Percentiles rank a stretch among this genome's conserved stretches.
Conservation (phyloP, 2,797 vertebrate species). For the Xenopus petersii region DNA sequence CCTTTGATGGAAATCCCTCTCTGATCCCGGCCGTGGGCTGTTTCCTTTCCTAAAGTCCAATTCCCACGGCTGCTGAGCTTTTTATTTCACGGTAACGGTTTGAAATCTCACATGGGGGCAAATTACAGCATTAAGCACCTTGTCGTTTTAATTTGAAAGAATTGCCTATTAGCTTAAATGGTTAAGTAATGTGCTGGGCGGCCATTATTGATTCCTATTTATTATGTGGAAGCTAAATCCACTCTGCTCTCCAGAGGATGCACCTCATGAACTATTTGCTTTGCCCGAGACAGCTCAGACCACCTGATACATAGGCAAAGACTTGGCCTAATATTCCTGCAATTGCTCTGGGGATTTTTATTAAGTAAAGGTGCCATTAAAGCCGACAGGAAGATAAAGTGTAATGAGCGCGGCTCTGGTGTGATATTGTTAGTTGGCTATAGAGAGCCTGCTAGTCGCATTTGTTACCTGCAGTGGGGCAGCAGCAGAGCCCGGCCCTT, state of each 20-base stretch:
- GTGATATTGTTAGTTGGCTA: constrained; percentile 64
- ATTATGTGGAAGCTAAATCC: constrained; percentile 64
- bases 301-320: constrained; percentile 74
- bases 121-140: constrained; percentile 68
- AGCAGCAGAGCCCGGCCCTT: constrained; percentile 22
- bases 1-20: no score
- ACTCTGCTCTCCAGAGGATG: constrained; percentile 62
- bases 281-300: constrained; percentile 69
- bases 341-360: constrained; percentile 71
- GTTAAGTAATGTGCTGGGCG: constrained; percentile 66
- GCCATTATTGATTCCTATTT: constrained; percentile 71
- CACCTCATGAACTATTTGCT: constrained; percentile 62
- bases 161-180: constrained; percentile 71
- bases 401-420: constrained; percentile 72
- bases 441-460: constrained; percentile 50
- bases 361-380: constrained; percentile 77
- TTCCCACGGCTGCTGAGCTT: background rate
- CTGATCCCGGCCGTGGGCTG: no score
- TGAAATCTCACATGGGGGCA: constrained; percentile 49
- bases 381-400: constrained; percentile 76
- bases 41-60: no score
- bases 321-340: constrained; percentile 70
- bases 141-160: constrained; percentile 70
- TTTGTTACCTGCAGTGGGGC: constrained; percentile 56
- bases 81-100: background rate